Conservation (phyloP, 2,797 vertebrate genomes). For the Artibeus jamaicensis region DNA sequence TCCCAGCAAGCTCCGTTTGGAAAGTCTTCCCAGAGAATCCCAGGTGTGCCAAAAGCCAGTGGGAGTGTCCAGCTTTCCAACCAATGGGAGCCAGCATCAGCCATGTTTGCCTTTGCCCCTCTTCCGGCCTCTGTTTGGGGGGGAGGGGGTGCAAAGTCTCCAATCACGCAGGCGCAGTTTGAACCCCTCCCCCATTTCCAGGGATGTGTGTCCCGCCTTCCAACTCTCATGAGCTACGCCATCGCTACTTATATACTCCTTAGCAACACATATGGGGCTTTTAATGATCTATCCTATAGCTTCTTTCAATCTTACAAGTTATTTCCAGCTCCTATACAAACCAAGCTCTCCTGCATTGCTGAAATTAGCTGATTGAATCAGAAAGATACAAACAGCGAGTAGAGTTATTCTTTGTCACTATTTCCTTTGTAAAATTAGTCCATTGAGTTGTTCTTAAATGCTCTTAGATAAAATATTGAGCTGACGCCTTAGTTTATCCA, state of each 20-base stretch:
- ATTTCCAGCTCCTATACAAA: background rate
- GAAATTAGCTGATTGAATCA: background rate
- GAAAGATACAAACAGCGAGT: background rate
- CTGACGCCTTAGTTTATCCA: background rate
- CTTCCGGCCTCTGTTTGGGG: too few species aligned
- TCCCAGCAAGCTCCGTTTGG: too few species aligned
- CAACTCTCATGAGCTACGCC: background rate
- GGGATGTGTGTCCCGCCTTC: too few species aligned
- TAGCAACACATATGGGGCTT: background rate
- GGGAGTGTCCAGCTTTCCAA: too few species aligned
- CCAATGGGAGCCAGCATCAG: too few species aligned
- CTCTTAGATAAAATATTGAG: background rate
- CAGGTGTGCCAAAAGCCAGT: too few species aligned
- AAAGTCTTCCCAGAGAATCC: too few species aligned
- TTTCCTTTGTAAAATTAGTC: background rate
- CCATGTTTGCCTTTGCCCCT: too few species aligned
- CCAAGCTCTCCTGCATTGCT: background rate
- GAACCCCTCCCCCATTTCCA: too few species aligned
- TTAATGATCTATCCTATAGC: background rate
- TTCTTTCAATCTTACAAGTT: background rate
- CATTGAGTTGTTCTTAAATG: background rate
- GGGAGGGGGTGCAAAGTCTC: too few species aligned
- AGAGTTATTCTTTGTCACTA: background rate
- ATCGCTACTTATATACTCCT: background rate
- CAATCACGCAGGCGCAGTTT: too few species aligned